Evolutionary conservation across 2,797 vertebrate species (phyloP).

Genomic region (Sylvilagus floridanus): DNA sequence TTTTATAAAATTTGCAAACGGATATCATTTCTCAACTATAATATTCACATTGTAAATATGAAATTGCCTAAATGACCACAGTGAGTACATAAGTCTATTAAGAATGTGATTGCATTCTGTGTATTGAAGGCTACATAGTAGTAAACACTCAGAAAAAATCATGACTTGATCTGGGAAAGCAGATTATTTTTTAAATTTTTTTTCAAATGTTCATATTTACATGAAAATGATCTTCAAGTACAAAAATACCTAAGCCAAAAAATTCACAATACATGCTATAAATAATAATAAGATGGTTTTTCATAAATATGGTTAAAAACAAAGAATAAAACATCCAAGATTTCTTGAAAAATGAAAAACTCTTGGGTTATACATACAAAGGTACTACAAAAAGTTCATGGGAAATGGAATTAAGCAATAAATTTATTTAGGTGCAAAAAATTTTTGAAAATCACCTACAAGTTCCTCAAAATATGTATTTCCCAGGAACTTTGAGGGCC

Average conservation of each 20-base stretch:
- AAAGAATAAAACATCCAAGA: not conserved
- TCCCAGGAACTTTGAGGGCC: too few species aligned
- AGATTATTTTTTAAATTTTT: not conserved
- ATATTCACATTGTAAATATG: not conserved
- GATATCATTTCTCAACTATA: not conserved
- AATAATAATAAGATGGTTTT: not conserved
- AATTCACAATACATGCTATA: not conserved
- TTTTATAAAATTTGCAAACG: conserved; percentile 8
- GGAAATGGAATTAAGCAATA: too few species aligned
- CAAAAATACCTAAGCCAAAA: not conserved
- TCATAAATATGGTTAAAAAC: not conserved
- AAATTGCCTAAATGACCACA: conserved; percentile 21
- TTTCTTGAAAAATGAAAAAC: not conserved
- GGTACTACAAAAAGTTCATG: too few species aligned
- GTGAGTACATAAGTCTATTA: not conserved
- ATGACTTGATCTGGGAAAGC: not conserved
- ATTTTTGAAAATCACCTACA: too few species aligned
- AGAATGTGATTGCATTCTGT: not conserved
- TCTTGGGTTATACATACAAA: not conserved
- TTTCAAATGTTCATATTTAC: not conserved
- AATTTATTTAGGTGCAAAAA: not conserved
- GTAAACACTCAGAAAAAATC: not conserved
- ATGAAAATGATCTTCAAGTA: not conserved
- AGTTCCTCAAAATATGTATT: too few species aligned
- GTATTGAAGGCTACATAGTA: not conserved